Conservation (phyloP, 2,888 invertebrate species). For the Polietes domitor region DNA sequence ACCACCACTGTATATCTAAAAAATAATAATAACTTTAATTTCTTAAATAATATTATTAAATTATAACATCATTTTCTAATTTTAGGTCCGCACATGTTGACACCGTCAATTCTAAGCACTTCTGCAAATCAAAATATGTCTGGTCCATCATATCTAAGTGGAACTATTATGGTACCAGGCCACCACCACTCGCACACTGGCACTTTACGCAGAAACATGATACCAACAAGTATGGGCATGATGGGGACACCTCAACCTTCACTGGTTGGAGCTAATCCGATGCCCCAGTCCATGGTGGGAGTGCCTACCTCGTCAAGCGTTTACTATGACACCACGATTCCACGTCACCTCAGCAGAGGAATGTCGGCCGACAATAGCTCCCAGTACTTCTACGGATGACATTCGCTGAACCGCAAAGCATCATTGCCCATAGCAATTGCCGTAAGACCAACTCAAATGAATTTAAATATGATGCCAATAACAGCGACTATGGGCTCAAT, state of each 20-base stretch:
- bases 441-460: slow-evolving; percentile 73
- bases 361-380: slow-evolving; percentile 74
- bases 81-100: slow-evolving; percentile 75
- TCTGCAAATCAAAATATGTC: slow-evolving; percentile 72
- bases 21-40: too few relatives aligned
- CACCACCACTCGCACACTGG: slow-evolving; percentile 76
- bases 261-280: slow-evolving; percentile 64
- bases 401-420: slow-evolving; percentile 78
- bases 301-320: slow-evolving; percentile 73
- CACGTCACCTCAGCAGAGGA: slow-evolving; percentile 75
- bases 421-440: slow-evolving; percentile 76
- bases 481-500: slow-evolving; percentile 75
- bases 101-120: slow-evolving; percentile 73
- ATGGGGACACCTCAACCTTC: slow-evolving; percentile 72
- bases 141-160: slow-evolving; percentile 76
- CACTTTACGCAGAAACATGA: slow-evolving; percentile 77
- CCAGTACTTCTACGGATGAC: slow-evolving; percentile 80
- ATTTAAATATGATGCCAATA: slow-evolving; percentile 76
- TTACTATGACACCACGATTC: slow-evolving; percentile 78
- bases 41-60: neutral
- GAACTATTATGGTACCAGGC: slow-evolving; percentile 78
- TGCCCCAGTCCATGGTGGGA: slow-evolving; percentile 71
- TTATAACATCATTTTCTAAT: neutral
- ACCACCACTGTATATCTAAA: too few relatives aligned
- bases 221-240: slow-evolving; percentile 78